Conservation (phyloP, 1,140 invertebrate genomes). For the Hyphantria cunea region DNA sequence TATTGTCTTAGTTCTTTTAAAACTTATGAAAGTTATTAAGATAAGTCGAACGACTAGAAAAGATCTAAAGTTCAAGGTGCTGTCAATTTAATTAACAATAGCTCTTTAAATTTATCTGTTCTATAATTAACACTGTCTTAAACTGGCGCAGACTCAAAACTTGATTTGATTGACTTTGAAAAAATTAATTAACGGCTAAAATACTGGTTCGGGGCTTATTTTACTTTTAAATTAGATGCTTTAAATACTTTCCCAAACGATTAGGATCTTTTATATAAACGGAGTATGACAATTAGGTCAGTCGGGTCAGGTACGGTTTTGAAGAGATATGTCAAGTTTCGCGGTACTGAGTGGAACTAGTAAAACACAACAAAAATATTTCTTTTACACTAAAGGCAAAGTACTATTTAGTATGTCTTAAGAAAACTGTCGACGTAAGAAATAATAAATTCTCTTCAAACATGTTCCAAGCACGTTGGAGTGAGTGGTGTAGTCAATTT, state of each 20-base stretch:
- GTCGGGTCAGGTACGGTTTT: too few species aligned
- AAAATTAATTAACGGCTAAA: slow-evolving; percentile 33
- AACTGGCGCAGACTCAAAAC: slow-evolving; percentile 30
- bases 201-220: slow-evolving; percentile 23
- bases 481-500: slow-evolving; percentile 13
- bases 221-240: slow-evolving; percentile 6
- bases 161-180: slow-evolving; percentile 38
- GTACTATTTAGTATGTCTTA: neutral
- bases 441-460: neutral
- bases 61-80: neutral
- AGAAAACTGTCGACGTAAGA: too few species aligned
- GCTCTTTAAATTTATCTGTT: slow-evolving; percentile 17
- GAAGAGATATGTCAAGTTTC: too few species aligned
- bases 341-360: too few species aligned
- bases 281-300: too few species aligned
- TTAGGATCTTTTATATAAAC: too few species aligned
- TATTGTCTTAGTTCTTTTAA: too few species aligned
- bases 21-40: too few species aligned
- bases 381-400: neutral
- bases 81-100: slow-evolving; percentile 14
- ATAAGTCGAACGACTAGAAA: neutral
- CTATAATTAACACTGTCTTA: slow-evolving; percentile 29
- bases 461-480: neutral
- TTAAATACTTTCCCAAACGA: too few species aligned
- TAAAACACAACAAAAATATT: too few species aligned